Conservation (phyloP, 2,888 invertebrate genomes). For the Sinhomidia bicolor region DNA sequence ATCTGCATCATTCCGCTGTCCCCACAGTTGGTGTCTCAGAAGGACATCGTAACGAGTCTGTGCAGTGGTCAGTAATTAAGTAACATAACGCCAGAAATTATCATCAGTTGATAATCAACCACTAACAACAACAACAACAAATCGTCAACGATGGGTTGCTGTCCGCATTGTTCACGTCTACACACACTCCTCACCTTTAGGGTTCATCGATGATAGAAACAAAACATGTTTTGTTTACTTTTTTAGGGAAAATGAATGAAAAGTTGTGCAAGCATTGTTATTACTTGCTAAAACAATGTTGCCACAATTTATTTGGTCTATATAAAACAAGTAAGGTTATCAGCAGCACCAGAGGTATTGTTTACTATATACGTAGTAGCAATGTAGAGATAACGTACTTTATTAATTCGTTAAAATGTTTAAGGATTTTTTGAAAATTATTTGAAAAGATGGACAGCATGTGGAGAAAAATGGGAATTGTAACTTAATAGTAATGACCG, state of each 20-base stretch:
- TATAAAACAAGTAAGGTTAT: background rate
- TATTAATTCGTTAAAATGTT: too few species aligned
- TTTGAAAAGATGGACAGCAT: too few species aligned
- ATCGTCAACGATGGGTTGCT: background rate
- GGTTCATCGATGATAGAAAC: background rate
- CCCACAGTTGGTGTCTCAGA: background rate
- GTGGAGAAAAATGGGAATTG: too few species aligned
- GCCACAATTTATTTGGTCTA: background rate
- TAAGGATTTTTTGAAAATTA: too few species aligned
- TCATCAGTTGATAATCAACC: constrained; percentile 4
- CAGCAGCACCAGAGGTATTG: background rate
- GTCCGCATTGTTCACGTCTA: background rate
- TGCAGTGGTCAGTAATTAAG: constrained; percentile 32
- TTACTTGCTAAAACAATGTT: background rate
- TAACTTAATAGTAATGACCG: too few species aligned
- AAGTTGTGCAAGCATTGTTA: constrained; percentile 15
- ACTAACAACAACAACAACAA: constrained; percentile 21
- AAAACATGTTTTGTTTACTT: constrained; percentile 40
- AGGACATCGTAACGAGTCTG: background rate
- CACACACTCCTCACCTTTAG: constrained; percentile 9
- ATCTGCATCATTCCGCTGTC: background rate
- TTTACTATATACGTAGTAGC: background rate
- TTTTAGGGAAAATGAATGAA: constrained; percentile 39
- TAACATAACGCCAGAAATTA: constrained; percentile 17
- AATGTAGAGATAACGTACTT: too few species aligned